Evolutionary conservation across 2,797 vertebrate species (phyloP), one percentile per base, ranked within the genome.

Genomic region (Loris lydekkerianus): DNA sequence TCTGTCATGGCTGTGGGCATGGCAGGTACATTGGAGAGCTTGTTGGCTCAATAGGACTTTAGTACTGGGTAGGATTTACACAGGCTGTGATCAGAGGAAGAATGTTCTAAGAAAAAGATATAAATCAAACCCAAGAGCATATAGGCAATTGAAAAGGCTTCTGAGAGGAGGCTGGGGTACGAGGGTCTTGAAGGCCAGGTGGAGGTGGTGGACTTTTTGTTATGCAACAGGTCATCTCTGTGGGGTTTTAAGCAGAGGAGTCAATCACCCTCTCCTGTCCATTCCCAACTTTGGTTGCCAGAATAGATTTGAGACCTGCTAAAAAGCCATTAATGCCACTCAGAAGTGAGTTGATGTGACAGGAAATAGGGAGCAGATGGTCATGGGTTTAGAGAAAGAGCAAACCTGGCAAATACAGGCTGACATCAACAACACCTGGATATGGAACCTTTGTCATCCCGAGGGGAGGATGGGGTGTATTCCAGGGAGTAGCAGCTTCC

Each of bases 231-330:
- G 40, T 86, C 72, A 72, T 89, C 70, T 92, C 34, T 95, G 53
- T 90, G 83, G 56, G 40, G 61, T 90, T 94, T 95, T 49, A 93
- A 82, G 73, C n/a, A 63, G 85, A 84, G 67, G 65, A 95, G 53
- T 89, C 14, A 37, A 1, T 95, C 56, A 37, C 77, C 73, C 67
- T 63, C 10, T 95, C 53, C 49, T 83, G 11, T 89, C 65, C 21
- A 29, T 60, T 85, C 53, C 53, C 29, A 53, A 65, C 76, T 94
- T 10, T 37, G 86, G 34, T 63, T 91, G 63, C 80, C 46, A 82
- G 43, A 93, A 89, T 70, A 86, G 80, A 56, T 29, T 83, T 9
- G 17, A 92, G 49, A 56, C 53, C 58, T 93, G 43, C 73, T 75
- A 67, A 83, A 49, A 93, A 73, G 75, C 72, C 14, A 14, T 60